Base-by-base conservation (phyloP, 1,140 invertebrate genomes). In the Drosophila kurseongensis region DNA sequence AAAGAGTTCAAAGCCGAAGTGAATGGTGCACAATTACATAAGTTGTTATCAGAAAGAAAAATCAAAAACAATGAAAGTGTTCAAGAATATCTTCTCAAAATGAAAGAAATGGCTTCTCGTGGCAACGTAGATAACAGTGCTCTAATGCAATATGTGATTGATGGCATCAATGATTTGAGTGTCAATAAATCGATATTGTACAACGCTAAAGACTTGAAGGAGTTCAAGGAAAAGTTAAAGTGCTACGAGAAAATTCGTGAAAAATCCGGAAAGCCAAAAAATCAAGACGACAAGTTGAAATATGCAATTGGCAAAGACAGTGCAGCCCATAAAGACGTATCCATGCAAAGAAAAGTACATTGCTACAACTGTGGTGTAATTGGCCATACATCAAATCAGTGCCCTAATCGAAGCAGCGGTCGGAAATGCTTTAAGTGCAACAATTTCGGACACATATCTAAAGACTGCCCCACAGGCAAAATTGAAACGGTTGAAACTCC, bases 391-490 rank as follows among this genome's bases (percentile, higher is more conserved):
- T 29, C 47, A 1, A 36, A 36, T 36, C 35, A 36, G 9, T 14
- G 27, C 36, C 16, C 9, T 13, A 57, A 57, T 36, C 47, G 48
- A 48, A 16, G 5, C 32, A 57, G 50, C 13, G 54, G 62, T 16
- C n/a, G 16, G 5, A 58, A 61, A 6, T 61, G 12, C 27, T 18
- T 9, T 5, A 52, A 52, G 4, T 42, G 38, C 27, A 36, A 44
- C 5, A 14, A 59, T 29, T 58, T 27, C 38, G 55, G 55, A 8
- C 45, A 59, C 35, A 50, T 58, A 7, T n/a, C 42, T 4, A 59
- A 35, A 16, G 44, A 55, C 16, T 67, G 45, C 35, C 35, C 35
- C 35, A 36, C 35, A 12, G 35, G 35, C 35, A 10, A 36, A 36
- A 36, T 18, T 18, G 2, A 36, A 36, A 36, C 35, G 35, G 42